These are phyloP conservation scores for Mythimna lalbum DNA, from an alignment of 2,888 invertebrate species.

Conservation along the genomic window DNA sequence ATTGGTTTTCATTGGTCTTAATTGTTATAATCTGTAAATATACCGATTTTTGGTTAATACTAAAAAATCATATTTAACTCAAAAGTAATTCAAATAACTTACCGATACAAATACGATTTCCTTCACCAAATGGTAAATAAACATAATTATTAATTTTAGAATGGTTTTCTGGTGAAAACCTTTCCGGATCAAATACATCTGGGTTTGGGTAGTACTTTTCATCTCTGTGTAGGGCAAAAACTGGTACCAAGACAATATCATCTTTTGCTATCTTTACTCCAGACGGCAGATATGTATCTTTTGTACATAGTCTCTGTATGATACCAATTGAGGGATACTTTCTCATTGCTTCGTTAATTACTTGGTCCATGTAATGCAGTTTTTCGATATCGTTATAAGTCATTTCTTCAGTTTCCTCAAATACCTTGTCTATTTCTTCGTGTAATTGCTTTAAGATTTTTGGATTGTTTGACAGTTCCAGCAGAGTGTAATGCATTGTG, in stretches of 20 bases:
- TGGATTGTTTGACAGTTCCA: constrained; percentile 79
- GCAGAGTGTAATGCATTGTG: constrained; percentile 78
- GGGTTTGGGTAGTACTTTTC: constrained; percentile 80
- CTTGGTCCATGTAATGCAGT: constrained; percentile 82
- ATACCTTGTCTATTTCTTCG: constrained; percentile 79
- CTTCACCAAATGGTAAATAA: constrained; percentile 88
- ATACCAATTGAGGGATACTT: constrained; percentile 78
- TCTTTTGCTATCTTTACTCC: constrained; percentile 73
- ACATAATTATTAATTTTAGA: constrained; percentile 73
- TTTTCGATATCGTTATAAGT: constrained; percentile 76
- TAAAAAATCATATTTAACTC: not conserved
- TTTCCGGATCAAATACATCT: constrained; percentile 83
- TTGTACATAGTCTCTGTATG: constrained; percentile 74
- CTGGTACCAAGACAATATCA: constrained; percentile 66
- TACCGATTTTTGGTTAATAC: not conserved
- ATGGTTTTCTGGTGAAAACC: constrained; percentile 78
- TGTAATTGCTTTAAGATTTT: constrained; percentile 77
- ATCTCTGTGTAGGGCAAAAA: constrained; percentile 79
- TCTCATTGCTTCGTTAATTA: constrained; percentile 78
- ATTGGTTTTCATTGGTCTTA: not conserved
- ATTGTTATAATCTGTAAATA: constrained; percentile 9
- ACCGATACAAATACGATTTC: constrained; percentile 88
- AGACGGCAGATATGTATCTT: constrained; percentile 72
- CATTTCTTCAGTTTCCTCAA: constrained; percentile 71
- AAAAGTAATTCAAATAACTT: constrained; percentile 59